Base-by-base conservation (phyloP, 1,140 invertebrate genomes). In the Andrena cerasifolii region DNA sequence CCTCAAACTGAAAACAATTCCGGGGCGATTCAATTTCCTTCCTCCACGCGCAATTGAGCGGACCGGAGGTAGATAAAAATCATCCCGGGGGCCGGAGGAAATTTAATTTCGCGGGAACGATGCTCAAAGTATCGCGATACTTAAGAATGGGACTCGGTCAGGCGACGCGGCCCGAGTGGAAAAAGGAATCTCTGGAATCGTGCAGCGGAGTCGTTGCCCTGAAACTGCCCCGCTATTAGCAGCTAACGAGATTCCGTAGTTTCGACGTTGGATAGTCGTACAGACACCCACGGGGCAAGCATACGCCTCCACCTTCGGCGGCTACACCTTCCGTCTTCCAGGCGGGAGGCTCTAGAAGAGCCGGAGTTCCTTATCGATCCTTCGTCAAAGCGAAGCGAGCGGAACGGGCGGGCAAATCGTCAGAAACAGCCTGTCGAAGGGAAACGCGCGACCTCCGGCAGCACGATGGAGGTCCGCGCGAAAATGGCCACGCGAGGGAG, bases 11-110 rank as follows among this genome's bases (percentile, higher is more conserved):
- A 61, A 77, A 77, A 77, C 65, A 70, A 77, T 77, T 70, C 74
- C 66, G 54, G 6, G 33, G n/a, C 51, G 74, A 70, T 77, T 77
- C 74, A 61, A 77, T 77, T 70, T 72, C 76, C 62, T 75, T 45
- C 18, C 40, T 10, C 36, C 36, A 10, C 61, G 36, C 16, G 51
- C 65, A 59, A 77, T 61, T 51, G 65, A 70, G 28, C 21, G 40
- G 28, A 40, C 40, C 16, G 28, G 43, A 58, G 53, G 28, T 40
- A 77, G 54, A 70, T 51, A 77, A 70, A 70, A 70, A 61, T 77
- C 56, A 67, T 77, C 56, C 56, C 28, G 14, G 61, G n/a, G 21
- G 53, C 53, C 40, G 12, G 31, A 14, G 31, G 54, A 59, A 77
- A 70, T 70, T 70, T 59, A 43, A 75, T 75, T 67, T 67, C 72